Evolutionary conservation across 2,113 vertebrate genomes (phyloP).

Genomic region (Regulus satrapa): DNA sequence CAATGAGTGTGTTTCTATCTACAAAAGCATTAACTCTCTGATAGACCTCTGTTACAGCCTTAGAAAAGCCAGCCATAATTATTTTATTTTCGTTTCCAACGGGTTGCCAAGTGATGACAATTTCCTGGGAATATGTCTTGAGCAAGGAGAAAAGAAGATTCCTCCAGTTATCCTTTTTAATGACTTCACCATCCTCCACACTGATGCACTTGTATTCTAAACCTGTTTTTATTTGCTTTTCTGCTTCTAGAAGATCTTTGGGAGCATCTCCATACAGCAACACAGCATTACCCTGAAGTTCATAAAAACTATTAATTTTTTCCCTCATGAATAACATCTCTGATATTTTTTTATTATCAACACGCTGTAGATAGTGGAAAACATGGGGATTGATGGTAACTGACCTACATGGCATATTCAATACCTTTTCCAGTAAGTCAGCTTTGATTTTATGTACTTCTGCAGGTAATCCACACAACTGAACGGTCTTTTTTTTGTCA

Average conservation of each 20-base stretch:
- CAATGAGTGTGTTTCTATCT: constrained; percentile 60
- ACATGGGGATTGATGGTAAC: constrained; percentile 57
- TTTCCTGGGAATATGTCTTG: constrained; percentile 1
- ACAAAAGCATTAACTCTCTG: constrained; percentile 70
- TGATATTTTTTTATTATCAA: constrained; percentile 65
- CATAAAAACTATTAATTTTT: constrained; percentile 71
- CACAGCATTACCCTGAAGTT: constrained; percentile 53
- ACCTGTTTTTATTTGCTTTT: constrained; percentile 63
- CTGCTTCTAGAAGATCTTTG: constrained; percentile 67
- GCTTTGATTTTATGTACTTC: constrained; percentile 75
- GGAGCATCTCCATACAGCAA: constrained; percentile 64
- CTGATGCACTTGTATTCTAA: constrained; percentile 61
- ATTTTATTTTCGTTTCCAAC: constrained; percentile 47
- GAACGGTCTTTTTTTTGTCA: constrained; percentile 18
- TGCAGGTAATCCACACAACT: constrained; percentile 68
- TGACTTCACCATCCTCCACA: constrained; percentile 65
- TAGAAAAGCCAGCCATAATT: constrained; percentile 71
- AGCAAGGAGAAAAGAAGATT: constrained; percentile 28
- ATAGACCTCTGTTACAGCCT: constrained; percentile 38
- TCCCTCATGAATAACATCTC: constrained; percentile 68
- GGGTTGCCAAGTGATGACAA: constrained; percentile 28
- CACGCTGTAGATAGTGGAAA: constrained; percentile 69
- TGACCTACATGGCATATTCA: constrained; percentile 44
- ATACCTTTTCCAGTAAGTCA: constrained; percentile 61
- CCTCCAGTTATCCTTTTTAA: constrained; percentile 70